Conservation (phyloP, 2,888 invertebrate species). For the Parapristionchus giblindavisi region DNA sequence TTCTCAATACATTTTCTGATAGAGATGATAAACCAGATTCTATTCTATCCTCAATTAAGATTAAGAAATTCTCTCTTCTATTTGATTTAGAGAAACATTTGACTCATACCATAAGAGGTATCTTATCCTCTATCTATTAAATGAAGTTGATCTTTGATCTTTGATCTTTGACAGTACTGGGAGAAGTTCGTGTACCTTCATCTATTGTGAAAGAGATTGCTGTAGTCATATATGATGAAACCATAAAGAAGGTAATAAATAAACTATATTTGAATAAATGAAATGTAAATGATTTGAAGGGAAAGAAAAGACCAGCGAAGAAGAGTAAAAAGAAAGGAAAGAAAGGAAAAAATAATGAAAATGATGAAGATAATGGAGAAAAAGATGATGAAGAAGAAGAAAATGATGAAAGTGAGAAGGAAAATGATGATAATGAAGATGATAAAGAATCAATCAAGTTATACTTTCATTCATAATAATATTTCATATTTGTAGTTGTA, state of each 20-base stretch:
- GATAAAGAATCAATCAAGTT: slow-evolving; percentile 1
- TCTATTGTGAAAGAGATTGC: slow-evolving; percentile 14
- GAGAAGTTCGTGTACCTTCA: slow-evolving; percentile 20
- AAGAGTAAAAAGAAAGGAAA: slow-evolving; percentile 9
- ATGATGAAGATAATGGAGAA: slow-evolving; percentile 4
- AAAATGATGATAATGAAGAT: not conserved
- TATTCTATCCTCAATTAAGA: slow-evolving; percentile 5
- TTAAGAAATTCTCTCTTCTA: slow-evolving; percentile 20
- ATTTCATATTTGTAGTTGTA: not conserved
- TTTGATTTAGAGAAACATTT: slow-evolving; percentile 28
- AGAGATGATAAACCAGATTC: not conserved
- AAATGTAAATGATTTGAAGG: not conserved
- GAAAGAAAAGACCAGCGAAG: not conserved
- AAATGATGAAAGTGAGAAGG: slow-evolving; percentile 20
- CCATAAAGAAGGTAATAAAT: slow-evolving; percentile 10
- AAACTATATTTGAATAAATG: not conserved
- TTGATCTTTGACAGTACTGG: not conserved
- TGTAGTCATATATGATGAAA: slow-evolving; percentile 21
- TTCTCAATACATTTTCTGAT: slow-evolving; percentile 27
- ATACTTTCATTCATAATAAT: not conserved
- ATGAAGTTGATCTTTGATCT: not conserved
- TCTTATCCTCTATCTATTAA: not conserved
- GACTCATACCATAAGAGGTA: slow-evolving; percentile 12
- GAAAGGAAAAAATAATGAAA: not conserved
- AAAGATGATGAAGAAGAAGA: not conserved